phyloP scores from a whole-genome alignment of 1,140 invertebrate species.

The Idris sp. region DNA sequence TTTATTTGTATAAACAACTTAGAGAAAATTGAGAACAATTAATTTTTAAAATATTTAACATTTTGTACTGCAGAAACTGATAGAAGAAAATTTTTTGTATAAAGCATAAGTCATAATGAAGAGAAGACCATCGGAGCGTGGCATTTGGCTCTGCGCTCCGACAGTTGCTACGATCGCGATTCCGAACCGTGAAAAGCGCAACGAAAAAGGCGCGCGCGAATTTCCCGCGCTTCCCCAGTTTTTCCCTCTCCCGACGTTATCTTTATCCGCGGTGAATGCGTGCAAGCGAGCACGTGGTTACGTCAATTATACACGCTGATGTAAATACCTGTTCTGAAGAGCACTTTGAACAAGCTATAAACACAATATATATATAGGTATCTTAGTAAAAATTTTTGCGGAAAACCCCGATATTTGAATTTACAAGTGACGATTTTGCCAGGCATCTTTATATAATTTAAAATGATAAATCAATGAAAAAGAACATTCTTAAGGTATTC shows the following conservation, averaged over 20 bases:
- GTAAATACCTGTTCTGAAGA: constrained; percentile 14
- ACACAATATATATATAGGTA: too few relatives aligned
- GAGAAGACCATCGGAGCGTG: constrained; percentile 6
- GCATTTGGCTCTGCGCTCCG: constrained; percentile 17
- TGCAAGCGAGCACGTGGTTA: constrained; percentile 50
- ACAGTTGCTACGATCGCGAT: constrained; percentile 26
- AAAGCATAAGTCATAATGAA: constrained; percentile 4
- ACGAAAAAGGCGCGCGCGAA: constrained; percentile 41
- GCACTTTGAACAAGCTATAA: constrained; percentile 8
- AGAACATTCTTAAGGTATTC: too few relatives aligned
- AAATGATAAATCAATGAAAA: too few relatives aligned
- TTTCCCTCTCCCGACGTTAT: constrained; percentile 14
- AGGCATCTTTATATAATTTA: too few relatives aligned
- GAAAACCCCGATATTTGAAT: too few relatives aligned
- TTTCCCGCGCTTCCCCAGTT: constrained; percentile 31
- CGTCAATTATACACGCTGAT: constrained; percentile 49
- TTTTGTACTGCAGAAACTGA: too few relatives aligned
- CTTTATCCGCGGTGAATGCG: constrained; percentile 31
- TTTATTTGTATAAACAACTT: constrained; percentile 46
- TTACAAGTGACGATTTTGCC: too few relatives aligned
- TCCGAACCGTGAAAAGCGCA: constrained; percentile 42
- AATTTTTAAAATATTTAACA: too few relatives aligned
- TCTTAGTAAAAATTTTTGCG: too few relatives aligned
- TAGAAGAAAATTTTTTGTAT: background rate
- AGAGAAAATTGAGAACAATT: too few relatives aligned